Evolutionary conservation across 2,888 invertebrate genomes (phyloP).

Genomic region (Chorisops tibialis): DNA sequence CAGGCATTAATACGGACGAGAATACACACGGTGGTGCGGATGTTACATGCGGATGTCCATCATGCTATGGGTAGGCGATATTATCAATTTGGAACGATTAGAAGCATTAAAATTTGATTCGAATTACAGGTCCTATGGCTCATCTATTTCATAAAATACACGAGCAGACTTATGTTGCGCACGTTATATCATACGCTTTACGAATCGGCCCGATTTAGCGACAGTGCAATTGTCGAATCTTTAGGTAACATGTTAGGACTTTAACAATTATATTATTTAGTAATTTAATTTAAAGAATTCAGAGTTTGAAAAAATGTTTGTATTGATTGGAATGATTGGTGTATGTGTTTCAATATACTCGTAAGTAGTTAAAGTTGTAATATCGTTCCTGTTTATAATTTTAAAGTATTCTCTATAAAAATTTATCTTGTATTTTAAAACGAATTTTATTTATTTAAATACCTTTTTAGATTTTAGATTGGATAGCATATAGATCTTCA

Average conservation of each 20-base stretch:
- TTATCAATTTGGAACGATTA: neutral
- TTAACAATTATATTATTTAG: constrained; percentile 26
- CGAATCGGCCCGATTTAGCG: constrained; percentile 64
- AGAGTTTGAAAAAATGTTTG: too few species aligned
- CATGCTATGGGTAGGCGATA: constrained; percentile 67
- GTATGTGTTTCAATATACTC: too few species aligned
- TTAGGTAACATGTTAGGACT: constrained; percentile 47
- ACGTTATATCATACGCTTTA: constrained; percentile 79
- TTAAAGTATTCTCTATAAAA: too few species aligned
- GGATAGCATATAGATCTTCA: too few species aligned
- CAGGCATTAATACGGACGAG: constrained; percentile 70
- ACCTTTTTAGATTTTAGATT: too few species aligned
- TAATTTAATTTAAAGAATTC: too few species aligned
- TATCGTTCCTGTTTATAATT: too few species aligned
- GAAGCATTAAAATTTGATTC: neutral
- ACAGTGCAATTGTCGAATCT: constrained; percentile 49
- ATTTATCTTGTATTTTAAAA: too few species aligned
- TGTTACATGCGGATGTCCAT: constrained; percentile 74
- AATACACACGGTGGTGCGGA: constrained; percentile 82
- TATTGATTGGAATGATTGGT: too few species aligned
- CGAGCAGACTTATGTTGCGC: constrained; percentile 86
- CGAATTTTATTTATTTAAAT: too few species aligned
- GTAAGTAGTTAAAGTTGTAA: too few species aligned
- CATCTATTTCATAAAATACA: constrained; percentile 86
- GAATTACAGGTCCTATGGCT: constrained; percentile 73